Evolutionary conservation across 1,140 invertebrate genomes (phyloP), one percentile per base, ranked within the genome.

Genomic region (Rhopalosiphum padi): DNA sequence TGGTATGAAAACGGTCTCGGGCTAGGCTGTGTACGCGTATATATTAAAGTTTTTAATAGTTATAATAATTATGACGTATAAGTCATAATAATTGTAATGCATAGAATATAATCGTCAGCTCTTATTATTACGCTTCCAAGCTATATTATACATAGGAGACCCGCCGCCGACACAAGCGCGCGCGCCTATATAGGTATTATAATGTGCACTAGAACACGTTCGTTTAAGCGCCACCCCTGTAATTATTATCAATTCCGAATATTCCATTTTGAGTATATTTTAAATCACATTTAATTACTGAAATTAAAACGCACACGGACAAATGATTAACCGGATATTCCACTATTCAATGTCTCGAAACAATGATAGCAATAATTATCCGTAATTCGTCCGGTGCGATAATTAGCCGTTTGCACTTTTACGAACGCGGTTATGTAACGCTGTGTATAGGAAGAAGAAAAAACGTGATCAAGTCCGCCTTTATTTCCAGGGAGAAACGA

Each of bases 251-350:
- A 55, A 93, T 93, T 51, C 82, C 91, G 91, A 93, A 85, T 93
- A 93, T 93, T 93, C 37, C 18, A 41, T 93, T 93, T 93, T 48
- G 5, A 93, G 77, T 51, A 35, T 37, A 41, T 93, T 93, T 93
- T 83, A 85, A 93, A 93, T 93, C 91, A 93, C 91, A 86, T 93
- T 93, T 93, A 93, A 93, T 93, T 93, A 85, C 91, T 93, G 91
- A 93, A 93, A 93, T 93, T 93, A 93, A 92, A 92, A 92, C 35
- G 43, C 77, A 77, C 91, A 51, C 91, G 46, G 77, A 37, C 23
- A 41, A 53, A 93, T 51, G 82, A 86, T 86, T 86, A 85, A 85
- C 91, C 82, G 91, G 91, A 93, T 93, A 93, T 93, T 93, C 77
- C 48, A 85, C 48, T 85, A 85, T 91, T 91, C 90, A 46, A 77